These are phyloP conservation scores for Setophaga coronata DNA, from an alignment of 2,113 vertebrate species.

Conservation along the genomic window DNA sequence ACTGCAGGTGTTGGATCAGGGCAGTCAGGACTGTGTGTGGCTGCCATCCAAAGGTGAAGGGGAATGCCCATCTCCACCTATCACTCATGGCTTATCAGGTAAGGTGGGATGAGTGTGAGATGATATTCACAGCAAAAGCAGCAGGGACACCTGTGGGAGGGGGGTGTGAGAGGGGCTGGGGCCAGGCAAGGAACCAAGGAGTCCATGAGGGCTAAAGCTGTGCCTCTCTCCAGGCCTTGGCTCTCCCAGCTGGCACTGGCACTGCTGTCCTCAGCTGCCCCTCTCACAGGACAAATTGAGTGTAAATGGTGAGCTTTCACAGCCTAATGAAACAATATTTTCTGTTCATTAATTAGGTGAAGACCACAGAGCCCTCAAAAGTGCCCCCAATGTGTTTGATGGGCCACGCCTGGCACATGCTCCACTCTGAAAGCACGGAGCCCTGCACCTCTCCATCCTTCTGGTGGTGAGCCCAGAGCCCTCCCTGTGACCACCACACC, in stretches of 20 bases:
- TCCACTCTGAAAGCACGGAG: rapidly evolving
- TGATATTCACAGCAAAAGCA: background rate
- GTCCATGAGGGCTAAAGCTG: rapidly evolving
- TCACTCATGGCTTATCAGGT: background rate
- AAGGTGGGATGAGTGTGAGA: background rate
- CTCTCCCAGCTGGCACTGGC: background rate
- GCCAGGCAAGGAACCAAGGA: background rate
- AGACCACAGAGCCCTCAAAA: background rate
- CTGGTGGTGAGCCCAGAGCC: background rate
- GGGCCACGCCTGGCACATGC: background rate
- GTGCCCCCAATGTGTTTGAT: rapidly evolving
- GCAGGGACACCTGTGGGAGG: background rate
- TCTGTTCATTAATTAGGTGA: background rate
- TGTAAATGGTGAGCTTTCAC: background rate
- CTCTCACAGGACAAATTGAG: background rate
- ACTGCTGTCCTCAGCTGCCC: background rate
- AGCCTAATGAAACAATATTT: background rate
- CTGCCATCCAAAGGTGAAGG: background rate
- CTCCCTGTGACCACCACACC: background rate
- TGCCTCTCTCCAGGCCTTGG: background rate
- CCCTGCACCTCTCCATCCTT: background rate
- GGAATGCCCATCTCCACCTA: background rate
- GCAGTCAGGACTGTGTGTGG: background rate
- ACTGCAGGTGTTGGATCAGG: background rate
- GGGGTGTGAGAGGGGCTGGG: background rate